Conservation (phyloP, 2,888 invertebrate species). For the Agriotes lineatus region DNA sequence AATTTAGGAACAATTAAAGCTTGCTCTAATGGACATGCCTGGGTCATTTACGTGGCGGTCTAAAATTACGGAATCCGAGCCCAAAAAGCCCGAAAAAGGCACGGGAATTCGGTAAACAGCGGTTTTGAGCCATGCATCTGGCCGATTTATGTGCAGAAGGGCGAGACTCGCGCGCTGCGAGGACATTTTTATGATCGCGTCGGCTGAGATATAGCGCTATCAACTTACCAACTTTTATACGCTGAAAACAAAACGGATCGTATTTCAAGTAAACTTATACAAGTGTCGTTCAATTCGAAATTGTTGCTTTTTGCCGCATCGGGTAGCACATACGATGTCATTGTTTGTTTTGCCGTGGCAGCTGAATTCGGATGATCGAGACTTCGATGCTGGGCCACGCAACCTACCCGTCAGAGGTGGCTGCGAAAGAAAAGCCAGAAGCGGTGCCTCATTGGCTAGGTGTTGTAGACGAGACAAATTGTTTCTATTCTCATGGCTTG, state of each 20-base stretch:
- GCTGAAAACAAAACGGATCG: constrained; percentile 66
- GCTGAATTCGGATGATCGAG: background rate
- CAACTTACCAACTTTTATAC: constrained; percentile 66
- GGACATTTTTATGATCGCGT: constrained; percentile 67
- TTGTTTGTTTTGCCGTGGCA: constrained; percentile 16
- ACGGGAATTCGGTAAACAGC: too few relatives aligned
- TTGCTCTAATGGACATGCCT: too few relatives aligned
- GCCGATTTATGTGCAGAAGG: constrained; percentile 58
- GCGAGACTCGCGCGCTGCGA: constrained; percentile 59
- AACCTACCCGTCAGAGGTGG: background rate
- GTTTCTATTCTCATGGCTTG: too few relatives aligned
- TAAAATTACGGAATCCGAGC: too few relatives aligned
- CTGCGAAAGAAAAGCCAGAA: too few relatives aligned
- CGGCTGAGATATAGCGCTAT: constrained; percentile 67
- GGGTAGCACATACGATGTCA: constrained; percentile 7
- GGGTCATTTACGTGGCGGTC: too few relatives aligned
- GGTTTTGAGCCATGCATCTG: constrained; percentile 33
- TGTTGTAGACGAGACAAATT: too few relatives aligned
- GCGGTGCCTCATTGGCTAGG: too few relatives aligned
- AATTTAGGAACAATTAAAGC: too few relatives aligned
- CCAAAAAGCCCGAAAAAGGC: too few relatives aligned
- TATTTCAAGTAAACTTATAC: constrained; percentile 63
- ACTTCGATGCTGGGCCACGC: background rate
- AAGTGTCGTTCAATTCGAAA: constrained; percentile 63
- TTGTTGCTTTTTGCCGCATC: constrained; percentile 54